These are phyloP conservation scores for Drosophila phalerata DNA, from an alignment of 2,888 invertebrate species.

Conservation along the genomic window DNA sequence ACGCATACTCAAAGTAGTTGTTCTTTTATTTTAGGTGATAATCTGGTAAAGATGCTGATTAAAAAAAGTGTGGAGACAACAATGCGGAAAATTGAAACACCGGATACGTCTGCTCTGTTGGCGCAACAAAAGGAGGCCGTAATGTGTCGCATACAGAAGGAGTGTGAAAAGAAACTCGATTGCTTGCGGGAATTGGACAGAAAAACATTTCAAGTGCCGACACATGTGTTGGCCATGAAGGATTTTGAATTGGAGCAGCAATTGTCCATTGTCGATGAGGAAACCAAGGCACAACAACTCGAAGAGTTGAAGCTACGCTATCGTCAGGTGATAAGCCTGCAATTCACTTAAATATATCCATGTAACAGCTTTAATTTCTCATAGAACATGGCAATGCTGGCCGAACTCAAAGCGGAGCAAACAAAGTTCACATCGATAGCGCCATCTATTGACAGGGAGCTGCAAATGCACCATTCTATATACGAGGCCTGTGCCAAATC, in stretches of 20 bases:
- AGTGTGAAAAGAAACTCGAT: slow-evolving; percentile 58
- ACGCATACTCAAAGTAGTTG: slow-evolving; percentile 30
- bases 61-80: slow-evolving; percentile 53
- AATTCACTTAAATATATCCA: not conserved
- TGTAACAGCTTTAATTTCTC: not conserved
- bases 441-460: slow-evolving; percentile 42
- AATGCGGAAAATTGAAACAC: slow-evolving; percentile 57
- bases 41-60: slow-evolving; percentile 56
- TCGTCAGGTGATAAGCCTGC: slow-evolving; percentile 68
- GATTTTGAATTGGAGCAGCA: slow-evolving; percentile 72
- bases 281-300: slow-evolving; percentile 52
- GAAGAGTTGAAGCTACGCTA: slow-evolving; percentile 64
- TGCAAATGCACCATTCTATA: slow-evolving; percentile 46
- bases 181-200: slow-evolving; percentile 66
- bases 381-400: slow-evolving; percentile 68
- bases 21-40: slow-evolving; percentile 53
- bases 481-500: slow-evolving; percentile 32
- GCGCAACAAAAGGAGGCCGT: slow-evolving; percentile 57
- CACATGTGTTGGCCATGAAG: slow-evolving; percentile 75
- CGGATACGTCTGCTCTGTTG: slow-evolving; percentile 57
- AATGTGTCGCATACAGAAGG: slow-evolving; percentile 54
- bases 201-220: slow-evolving; percentile 76
- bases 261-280: slow-evolving; percentile 66
- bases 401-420: slow-evolving; percentile 57
- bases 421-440: slow-evolving; percentile 47